A percentile compares a stretch with the other conserved stretches of the same genome.
Evolutionary conservation across 2,888 invertebrate genomes (phyloP).

Genomic region (Clitarchus hookeri): DNA sequence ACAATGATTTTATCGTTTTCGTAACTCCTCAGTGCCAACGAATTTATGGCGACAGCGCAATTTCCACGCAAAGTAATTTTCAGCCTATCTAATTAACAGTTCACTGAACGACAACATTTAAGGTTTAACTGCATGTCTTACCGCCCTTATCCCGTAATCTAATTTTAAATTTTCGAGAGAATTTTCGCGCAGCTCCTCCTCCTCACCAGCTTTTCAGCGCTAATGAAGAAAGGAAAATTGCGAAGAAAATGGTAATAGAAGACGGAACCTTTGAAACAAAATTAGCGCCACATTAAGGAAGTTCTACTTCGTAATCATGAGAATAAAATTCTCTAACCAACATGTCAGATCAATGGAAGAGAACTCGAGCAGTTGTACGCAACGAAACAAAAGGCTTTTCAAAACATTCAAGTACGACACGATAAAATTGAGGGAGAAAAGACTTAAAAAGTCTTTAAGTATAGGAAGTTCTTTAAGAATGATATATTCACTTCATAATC

Average conservation of each 20-base stretch:
- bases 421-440: background rate
- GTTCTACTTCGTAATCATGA: slow-evolving; percentile 7
- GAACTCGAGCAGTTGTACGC: background rate
- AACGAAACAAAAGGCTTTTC: background rate
- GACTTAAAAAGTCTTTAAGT: background rate
- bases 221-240: slow-evolving; percentile 14
- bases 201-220: background rate
- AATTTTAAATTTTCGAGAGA: slow-evolving; percentile 12
- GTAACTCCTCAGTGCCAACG: background rate
- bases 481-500: too few species aligned
- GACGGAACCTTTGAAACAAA: slow-evolving; percentile 14
- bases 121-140: slow-evolving; percentile 9
- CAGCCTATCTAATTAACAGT: background rate
- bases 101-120: background rate
- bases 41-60: background rate
- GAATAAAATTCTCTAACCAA: background rate
- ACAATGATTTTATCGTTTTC: background rate
- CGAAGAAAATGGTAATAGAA: background rate
- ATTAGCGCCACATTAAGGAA: slow-evolving; percentile 8
- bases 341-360: background rate
- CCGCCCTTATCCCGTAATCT: slow-evolving; percentile 2
- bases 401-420: background rate
- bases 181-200: background rate
- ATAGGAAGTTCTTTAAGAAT: background rate
- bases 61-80: slow-evolving; percentile 1